Evolutionary conservation across 2,888 invertebrate genomes (phyloP).

Genomic region (Protophormia terraenovae): DNA sequence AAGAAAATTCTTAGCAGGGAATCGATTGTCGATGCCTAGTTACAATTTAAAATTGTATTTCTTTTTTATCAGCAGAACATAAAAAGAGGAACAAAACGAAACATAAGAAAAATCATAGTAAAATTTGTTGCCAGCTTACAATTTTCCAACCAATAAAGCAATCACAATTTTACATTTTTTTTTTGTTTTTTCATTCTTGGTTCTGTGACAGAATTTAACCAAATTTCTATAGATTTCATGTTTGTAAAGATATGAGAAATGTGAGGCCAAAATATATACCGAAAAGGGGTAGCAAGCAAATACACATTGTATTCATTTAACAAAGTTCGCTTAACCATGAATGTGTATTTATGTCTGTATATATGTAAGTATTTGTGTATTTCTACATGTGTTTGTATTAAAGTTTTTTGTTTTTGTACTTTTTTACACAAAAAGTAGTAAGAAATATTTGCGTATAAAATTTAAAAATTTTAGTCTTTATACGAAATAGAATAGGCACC

Average conservation of each 20-base stretch:
- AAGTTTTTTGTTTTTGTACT: neutral
- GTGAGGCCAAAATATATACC: neutral
- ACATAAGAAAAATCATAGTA: conserved; percentile 36
- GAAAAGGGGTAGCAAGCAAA: neutral
- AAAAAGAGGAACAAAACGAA: neutral
- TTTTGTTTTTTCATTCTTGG: neutral
- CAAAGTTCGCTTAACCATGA: neutral
- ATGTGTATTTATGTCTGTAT: neutral
- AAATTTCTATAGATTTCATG: conserved; percentile 39
- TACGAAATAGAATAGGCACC: neutral
- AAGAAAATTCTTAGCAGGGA: conserved; percentile 21
- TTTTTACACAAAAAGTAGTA: neutral
- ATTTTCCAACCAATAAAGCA: conserved; percentile 67
- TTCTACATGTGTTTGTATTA: neutral
- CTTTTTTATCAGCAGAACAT: neutral
- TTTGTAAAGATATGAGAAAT: neutral
- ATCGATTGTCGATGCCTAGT: conserved; percentile 5
- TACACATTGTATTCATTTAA: neutral
- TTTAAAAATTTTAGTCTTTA: conserved; percentile 8
- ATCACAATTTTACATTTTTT: conserved; percentile 42
- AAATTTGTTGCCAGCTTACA: conserved; percentile 65
- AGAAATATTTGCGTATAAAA: conserved; percentile 1
- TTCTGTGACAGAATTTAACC: conserved; percentile 35
- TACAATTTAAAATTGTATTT: conserved; percentile 11
- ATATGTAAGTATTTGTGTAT: neutral